Conservation (phyloP, 2,888 invertebrate species). For the Mesoligia furuncula region DNA sequence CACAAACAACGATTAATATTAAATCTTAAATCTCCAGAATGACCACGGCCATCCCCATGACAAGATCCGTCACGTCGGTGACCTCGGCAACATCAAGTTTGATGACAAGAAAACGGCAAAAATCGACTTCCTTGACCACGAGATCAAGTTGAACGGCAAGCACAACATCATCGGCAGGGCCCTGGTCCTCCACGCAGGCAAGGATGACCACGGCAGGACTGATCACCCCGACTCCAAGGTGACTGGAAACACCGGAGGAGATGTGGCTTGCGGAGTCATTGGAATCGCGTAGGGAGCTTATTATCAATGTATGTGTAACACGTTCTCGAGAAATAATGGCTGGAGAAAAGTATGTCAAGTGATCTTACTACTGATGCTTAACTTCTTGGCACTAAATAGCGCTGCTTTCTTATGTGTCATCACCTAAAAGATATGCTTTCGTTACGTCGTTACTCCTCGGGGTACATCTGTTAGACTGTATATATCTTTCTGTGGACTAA, state of each 20-base stretch:
- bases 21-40: conserved; percentile 86
- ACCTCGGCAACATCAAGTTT: conserved; percentile 95
- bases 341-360: neutral
- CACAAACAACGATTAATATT: conserved; percentile 1
- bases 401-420: neutral
- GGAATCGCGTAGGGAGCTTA: conserved; percentile 92
- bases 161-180: conserved; percentile 94
- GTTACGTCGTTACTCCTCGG: conserved; percentile 20
- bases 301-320: conserved; percentile 34
- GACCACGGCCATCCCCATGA: conserved; percentile 94
- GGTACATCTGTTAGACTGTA: conserved; percentile 17
- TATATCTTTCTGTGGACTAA: conserved; percentile 34
- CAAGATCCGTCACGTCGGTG: conserved; percentile 94
- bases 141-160: conserved; percentile 92
- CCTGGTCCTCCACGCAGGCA: conserved; percentile 93
- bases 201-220: conserved; percentile 95
- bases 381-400: neutral
- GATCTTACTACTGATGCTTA: neutral
- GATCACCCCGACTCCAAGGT: conserved; percentile 93
- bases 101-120: conserved; percentile 88
- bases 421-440: neutral
- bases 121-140: conserved; percentile 91
- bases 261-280: conserved; percentile 95
- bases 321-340: conserved; percentile 37
- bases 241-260: conserved; percentile 96